Base-by-base conservation (phyloP, 2,797 vertebrate genomes). In the Spheniscus humboldti region DNA sequence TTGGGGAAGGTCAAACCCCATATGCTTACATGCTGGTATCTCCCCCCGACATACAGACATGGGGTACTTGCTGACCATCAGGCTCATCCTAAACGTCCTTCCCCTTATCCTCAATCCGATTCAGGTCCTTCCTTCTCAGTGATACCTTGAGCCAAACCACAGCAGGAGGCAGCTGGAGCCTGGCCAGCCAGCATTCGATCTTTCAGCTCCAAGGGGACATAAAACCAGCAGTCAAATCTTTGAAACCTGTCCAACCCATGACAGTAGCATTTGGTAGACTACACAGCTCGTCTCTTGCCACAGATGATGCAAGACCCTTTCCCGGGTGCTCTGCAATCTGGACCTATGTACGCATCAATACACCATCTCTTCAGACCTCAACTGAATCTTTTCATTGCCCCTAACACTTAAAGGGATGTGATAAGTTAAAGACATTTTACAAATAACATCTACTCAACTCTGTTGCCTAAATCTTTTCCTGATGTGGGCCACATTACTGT, bases 21-120 rank as follows among this genome's bases (percentile, higher is more conserved):
- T 2, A 3, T 3, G 5, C n/a, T 15, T 11, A 14, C 2, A 1
- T 16, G 24, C 24, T 50, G 27, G 35, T 22, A 33, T 37, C 53
- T 48, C 24, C 31, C 12, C 7, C 12, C 1, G 1, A 8, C 3
- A 6, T 3, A 33, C 18, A 55, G 71, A 47, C 11, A 0, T 0
- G 16, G 17, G 27, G n/a, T 23, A 37, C 45, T 18, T 41, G 59
- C 74, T n/a, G 67, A 77, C 62, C 37, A 53, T 6, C 18, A 14
- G 22, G 8, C 12, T 55, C 27, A 48, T 62, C 67, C 64, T 14
- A 7, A 20, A 6, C 0, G 4, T 47, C 91, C 78, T 74, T 71
- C 64, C 31, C 39, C 56, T 50, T 13, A 35, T 10, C n/a, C 60
- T 77, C 75, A 31, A 0, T 6, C n/a, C 18, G n/a, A 67, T 56